These are phyloP conservation scores for Chionis minor DNA, from an alignment of 2,113 vertebrate species.

Conservation along the genomic window DNA sequence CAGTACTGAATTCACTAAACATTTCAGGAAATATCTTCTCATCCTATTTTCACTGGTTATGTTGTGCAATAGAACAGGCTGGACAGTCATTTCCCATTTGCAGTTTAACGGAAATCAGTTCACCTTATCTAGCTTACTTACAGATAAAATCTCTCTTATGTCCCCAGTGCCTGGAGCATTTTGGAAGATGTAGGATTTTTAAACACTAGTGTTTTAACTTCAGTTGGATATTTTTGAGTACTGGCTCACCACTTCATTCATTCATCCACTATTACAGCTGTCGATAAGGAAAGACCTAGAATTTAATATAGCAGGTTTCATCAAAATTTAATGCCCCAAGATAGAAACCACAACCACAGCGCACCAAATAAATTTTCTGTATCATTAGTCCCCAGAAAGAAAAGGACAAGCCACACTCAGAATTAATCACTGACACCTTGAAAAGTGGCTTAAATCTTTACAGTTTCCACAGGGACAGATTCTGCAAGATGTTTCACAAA, in stretches of 20 bases:
- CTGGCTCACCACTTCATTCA: neutral
- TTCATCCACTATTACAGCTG: neutral
- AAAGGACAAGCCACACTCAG: neutral
- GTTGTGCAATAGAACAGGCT: neutral
- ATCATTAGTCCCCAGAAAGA: neutral
- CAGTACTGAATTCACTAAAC: neutral
- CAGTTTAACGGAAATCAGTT: neutral
- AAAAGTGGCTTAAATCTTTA: neutral
- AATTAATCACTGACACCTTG: neutral
- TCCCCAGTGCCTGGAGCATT: neutral
- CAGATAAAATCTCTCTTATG: neutral
- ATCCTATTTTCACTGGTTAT: neutral
- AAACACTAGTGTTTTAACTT: neutral
- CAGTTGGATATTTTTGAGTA: neutral
- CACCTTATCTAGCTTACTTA: neutral
- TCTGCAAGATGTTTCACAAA: neutral
- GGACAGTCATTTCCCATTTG: neutral
- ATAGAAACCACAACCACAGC: neutral
- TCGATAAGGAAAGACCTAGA: neutral
- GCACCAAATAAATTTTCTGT: neutral
- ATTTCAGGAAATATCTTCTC: neutral
- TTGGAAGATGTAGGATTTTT: neutral
- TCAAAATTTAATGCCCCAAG: neutral
- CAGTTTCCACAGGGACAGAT: neutral
- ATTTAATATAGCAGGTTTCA: neutral